Percentiles rank a stretch among this genome's conserved stretches.
Evolutionary conservation across 2,113 vertebrate genomes (phyloP).

Genomic region (Siniperca chuatsi): DNA sequence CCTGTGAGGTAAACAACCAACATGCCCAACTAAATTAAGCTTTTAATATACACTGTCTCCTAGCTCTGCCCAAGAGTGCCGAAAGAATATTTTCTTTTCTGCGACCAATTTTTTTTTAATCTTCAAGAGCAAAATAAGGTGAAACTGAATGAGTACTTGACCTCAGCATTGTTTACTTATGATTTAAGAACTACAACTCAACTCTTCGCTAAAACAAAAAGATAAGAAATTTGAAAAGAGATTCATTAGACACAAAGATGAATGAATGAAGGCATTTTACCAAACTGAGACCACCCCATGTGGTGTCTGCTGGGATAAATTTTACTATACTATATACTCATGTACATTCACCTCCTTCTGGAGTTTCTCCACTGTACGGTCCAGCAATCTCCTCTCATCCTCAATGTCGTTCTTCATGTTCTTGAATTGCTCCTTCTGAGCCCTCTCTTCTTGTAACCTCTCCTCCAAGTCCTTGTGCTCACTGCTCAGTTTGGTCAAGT

Average conservation of each 20-base stretch:
- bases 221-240: neutral
- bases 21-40: neutral
- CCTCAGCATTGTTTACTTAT: neutral
- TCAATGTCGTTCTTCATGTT: conserved; percentile 92
- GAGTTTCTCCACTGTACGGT: conserved; percentile 92
- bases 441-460: conserved; percentile 87
- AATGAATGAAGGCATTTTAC: neutral
- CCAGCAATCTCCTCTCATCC: conserved; percentile 88
- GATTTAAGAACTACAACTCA: neutral
- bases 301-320: neutral
- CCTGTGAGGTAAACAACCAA: conserved; percentile 4
- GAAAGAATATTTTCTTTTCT: neutral
- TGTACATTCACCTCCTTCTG: conserved; percentile 89
- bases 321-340: neutral
- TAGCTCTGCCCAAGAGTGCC: neutral
- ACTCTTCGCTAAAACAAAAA: neutral
- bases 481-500: conserved; percentile 81
- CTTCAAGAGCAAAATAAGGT: neutral
- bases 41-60: neutral
- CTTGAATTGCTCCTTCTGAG: conserved; percentile 92
- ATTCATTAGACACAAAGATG: neutral
- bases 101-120: neutral
- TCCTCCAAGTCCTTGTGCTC: conserved; percentile 88
- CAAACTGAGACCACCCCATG: neutral
- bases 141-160: conserved; percentile 6